Evolutionary conservation across 2,888 invertebrate genomes (phyloP).

Genomic region (Aricia artaxerxes): DNA sequence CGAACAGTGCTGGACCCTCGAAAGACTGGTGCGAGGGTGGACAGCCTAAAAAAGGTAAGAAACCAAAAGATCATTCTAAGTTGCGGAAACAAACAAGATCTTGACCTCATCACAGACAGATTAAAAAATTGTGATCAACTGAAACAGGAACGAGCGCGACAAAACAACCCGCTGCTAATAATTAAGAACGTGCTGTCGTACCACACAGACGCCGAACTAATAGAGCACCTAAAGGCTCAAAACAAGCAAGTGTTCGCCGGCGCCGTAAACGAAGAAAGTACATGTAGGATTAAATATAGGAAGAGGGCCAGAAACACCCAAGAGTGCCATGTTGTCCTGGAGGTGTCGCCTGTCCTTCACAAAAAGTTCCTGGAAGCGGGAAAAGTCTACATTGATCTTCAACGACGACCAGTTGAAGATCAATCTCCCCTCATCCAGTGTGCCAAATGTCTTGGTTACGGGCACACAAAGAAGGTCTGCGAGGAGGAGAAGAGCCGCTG

Average conservation of each 20-base stretch:
- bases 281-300: too few species aligned
- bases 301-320: too few species aligned
- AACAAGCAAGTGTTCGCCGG: constrained; percentile 35
- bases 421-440: too few species aligned
- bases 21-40: not conserved
- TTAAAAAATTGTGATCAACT: constrained; percentile 2
- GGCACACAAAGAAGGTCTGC: too few species aligned
- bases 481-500: too few species aligned
- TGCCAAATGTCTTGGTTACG: too few species aligned
- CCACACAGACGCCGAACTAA: constrained; percentile 36
- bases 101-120: not conserved
- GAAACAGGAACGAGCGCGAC: constrained; percentile 2
- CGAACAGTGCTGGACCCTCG: not conserved
- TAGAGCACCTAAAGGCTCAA: constrained; percentile 34
- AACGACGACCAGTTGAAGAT: constrained; percentile 31
- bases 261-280: not conserved
- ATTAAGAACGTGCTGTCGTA: constrained; percentile 36
- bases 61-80: not conserved
- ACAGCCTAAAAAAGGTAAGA: not conserved
- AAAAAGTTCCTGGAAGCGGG: too few species aligned
- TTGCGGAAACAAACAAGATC: not conserved
- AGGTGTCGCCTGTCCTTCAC: too few species aligned
- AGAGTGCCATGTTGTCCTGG: too few species aligned
- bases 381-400: too few species aligned
- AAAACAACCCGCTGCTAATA: constrained; percentile 32